These are phyloP conservation scores for Gisinianus flammeolus DNA, from an alignment of 2,888 invertebrate genomes.

Conservation along the genomic window DNA sequence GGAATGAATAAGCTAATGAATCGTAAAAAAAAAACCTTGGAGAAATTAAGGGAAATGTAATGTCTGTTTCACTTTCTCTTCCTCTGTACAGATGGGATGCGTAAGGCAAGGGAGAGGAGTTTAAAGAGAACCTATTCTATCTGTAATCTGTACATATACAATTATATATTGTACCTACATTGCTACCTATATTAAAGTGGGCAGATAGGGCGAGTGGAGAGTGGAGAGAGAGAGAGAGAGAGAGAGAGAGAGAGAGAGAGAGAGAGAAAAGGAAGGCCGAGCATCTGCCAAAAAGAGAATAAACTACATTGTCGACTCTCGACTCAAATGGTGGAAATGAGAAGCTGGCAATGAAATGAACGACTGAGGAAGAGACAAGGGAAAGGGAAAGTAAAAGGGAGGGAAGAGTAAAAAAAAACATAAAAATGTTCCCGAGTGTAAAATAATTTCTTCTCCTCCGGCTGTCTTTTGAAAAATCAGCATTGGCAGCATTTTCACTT, in stretches of 20 bases:
- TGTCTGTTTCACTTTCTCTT: neutral
- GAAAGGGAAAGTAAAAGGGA: slow-evolving; percentile 3
- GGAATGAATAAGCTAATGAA: neutral
- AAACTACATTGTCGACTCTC: no score
- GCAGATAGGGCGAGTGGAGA: no score
- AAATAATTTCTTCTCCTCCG: slow-evolving; percentile 24
- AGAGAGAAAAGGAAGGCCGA: no score
- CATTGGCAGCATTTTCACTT: slow-evolving; percentile 36
- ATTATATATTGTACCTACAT: no score
- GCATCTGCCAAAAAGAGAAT: no score
- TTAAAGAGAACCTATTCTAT: neutral
- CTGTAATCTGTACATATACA: no score
- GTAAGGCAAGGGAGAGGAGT: neutral
- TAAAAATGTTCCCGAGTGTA: slow-evolving; percentile 34
- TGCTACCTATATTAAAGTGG: no score
- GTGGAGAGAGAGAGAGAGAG: no score
- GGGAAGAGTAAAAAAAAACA: slow-evolving; percentile 19
- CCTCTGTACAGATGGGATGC: neutral
- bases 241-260: no score
- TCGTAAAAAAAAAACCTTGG: neutral
- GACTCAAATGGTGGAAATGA: neutral
- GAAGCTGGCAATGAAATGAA: neutral
- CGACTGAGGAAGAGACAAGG: neutral
- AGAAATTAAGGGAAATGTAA: neutral
- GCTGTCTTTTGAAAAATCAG: slow-evolving; percentile 19